Percentiles rank a stretch among this genome's conserved stretches.
Evolutionary conservation across 1,140 invertebrate genomes (phyloP).

Genomic region (Drosophila aff.): DNA sequence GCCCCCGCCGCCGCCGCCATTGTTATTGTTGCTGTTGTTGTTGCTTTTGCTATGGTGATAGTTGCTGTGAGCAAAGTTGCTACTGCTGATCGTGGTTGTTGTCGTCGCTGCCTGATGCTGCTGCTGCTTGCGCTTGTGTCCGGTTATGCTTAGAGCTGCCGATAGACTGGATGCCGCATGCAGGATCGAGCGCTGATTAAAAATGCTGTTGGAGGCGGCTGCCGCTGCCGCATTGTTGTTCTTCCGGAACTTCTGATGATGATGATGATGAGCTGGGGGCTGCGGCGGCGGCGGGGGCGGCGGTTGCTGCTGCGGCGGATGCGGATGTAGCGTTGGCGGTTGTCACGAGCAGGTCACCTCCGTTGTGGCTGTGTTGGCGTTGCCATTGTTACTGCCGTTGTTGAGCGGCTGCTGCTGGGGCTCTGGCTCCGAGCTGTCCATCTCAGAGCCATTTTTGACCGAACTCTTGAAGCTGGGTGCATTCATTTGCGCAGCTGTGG

Average conservation of each 20-base stretch:
- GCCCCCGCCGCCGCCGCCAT: conserved; percentile 28
- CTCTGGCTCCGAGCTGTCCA: conserved; percentile 46
- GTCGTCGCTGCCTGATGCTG: conserved; percentile 39
- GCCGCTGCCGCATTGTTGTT: conserved; percentile 83
- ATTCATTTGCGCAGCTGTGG: conserved; percentile 73
- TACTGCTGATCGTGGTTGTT: conserved; percentile 40
- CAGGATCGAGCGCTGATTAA: conserved; percentile 77
- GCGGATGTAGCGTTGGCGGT: conserved; percentile 64
- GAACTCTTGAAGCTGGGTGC: conserved; percentile 66
- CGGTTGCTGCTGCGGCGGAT: conserved; percentile 47
- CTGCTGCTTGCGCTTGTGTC: conserved; percentile 68
- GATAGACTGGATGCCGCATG: conserved; percentile 69
- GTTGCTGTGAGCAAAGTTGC: conserved; percentile 36
- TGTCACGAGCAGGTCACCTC: conserved; percentile 85
- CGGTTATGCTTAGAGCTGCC: conserved; percentile 76
- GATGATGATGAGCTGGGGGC: conserved; percentile 50
- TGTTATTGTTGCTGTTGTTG: conserved; percentile 14
- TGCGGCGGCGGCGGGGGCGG: conserved; percentile 40
- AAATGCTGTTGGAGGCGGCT: conserved; percentile 83
- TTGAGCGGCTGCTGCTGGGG: conserved; percentile 33
- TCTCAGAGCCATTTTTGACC: conserved; percentile 62
- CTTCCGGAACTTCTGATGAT: conserved; percentile 81
- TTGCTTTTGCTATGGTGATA: conserved; percentile 25
- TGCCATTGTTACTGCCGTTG: conserved; percentile 59
- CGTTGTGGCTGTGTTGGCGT: conserved; percentile 57